Conservation (phyloP, 2,888 invertebrate species). For the Melanchra persicariae region DNA sequence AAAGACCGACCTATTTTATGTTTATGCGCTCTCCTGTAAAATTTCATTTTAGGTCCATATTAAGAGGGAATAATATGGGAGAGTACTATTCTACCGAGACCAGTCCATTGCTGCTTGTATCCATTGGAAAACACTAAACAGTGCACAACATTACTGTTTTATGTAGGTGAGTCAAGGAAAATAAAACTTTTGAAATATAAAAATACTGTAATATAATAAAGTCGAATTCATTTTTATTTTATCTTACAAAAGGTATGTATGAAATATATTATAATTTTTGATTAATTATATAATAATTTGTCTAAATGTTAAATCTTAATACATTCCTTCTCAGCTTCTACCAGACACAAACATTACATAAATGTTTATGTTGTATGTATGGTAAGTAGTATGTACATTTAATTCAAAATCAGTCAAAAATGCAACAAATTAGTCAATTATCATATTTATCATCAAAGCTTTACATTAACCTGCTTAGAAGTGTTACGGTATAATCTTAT, state of each 20-base stretch:
- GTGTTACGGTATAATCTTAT: neutral
- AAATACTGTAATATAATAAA: slow-evolving; percentile 51
- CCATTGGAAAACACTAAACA: no score
- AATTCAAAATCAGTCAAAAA: slow-evolving; percentile 54
- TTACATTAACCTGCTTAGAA: neutral
- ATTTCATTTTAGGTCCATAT: slow-evolving; percentile 2
- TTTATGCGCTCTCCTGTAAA: slow-evolving; percentile 12
- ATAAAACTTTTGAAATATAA: slow-evolving; percentile 8
- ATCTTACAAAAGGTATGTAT: slow-evolving; percentile 44
- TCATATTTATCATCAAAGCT: neutral
- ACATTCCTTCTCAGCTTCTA: slow-evolving; percentile 13
- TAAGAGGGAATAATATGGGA: no score
- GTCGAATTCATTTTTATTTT: slow-evolving; percentile 38
- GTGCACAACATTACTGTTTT: no score
- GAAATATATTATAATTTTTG: slow-evolving; percentile 44
- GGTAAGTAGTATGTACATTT: slow-evolving; percentile 44
- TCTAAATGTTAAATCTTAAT: slow-evolving; percentile 50
- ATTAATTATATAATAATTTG: slow-evolving; percentile 23
- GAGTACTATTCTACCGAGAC: no score
- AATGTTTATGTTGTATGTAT: slow-evolving; percentile 35
- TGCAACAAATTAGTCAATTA: slow-evolving; percentile 18
- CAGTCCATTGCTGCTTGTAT: no score
- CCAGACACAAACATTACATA: slow-evolving; percentile 28
- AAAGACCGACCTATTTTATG: neutral
- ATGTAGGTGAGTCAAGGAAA: neutral